A percentile compares a stretch with the other conserved stretches of the same genome.
Conservation (phyloP, 1,140 invertebrate genomes). For the Monomorium pharaonis region DNA sequence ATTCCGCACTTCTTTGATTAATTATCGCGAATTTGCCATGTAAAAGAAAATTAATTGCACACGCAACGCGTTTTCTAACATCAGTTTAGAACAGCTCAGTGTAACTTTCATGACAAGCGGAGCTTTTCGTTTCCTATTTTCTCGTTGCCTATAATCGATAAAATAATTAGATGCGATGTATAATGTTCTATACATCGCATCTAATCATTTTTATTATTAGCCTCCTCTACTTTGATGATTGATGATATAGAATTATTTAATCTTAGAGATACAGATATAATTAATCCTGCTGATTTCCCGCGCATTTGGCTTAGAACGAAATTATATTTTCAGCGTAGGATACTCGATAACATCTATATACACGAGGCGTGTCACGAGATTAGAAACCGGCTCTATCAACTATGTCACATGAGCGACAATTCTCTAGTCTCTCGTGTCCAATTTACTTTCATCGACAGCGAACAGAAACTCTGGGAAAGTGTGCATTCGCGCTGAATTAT, state of each 20-base stretch:
- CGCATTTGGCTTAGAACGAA: not conserved
- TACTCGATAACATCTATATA: conserved; percentile 19
- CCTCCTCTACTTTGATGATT: not conserved
- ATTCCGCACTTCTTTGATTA: conserved; percentile 19
- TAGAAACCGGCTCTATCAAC: conserved; percentile 40
- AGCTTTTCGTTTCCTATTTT: not conserved
- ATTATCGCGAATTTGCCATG: not conserved
- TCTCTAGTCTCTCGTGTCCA: not conserved
- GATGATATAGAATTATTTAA: not conserved
- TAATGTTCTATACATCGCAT: not conserved
- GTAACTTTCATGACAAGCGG: too few species aligned
- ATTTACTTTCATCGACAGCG: conserved; percentile 54
- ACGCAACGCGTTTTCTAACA: not conserved
- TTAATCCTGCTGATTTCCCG: not conserved
- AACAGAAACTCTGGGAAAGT: conserved; percentile 36
- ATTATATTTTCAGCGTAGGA: not conserved
- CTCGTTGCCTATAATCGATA: not conserved
- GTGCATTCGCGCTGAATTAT: not conserved
- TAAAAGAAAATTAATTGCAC: not conserved
- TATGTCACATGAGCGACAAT: conserved; percentile 26
- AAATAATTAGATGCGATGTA: too few species aligned
- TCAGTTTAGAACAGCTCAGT: not conserved
- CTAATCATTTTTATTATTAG: not conserved
- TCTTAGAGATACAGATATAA: not conserved
- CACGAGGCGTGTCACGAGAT: conserved; percentile 35